These are phyloP conservation scores for Drosophila borborema DNA, from an alignment of 2,888 invertebrate genomes.

Conservation along the genomic window DNA sequence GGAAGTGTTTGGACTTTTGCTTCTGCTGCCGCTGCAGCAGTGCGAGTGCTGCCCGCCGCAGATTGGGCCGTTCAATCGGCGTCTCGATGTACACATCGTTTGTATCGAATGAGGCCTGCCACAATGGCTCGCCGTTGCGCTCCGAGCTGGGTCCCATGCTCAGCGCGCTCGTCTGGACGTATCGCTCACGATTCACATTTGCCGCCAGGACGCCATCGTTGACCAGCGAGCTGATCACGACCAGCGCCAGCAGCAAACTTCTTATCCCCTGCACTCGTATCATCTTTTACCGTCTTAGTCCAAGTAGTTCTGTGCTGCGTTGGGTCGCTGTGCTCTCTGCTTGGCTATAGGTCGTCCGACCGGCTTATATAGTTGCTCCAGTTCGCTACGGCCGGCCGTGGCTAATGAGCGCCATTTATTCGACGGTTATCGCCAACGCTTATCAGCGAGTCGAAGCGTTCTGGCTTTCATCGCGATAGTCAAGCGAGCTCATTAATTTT, in stretches of 20 bases:
- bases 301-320: neutral
- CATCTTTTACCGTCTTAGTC: neutral
- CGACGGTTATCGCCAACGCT: constrained; percentile 53
- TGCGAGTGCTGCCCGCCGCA: neutral
- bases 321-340: constrained; percentile 15
- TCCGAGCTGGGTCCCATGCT: neutral
- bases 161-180: constrained; percentile 10
- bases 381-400: neutral
- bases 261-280: constrained; percentile 14
- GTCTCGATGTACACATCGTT: constrained; percentile 42
- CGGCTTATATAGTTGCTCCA: constrained; percentile 37
- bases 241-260: constrained; percentile 20
- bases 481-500: constrained; percentile 58
- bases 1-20: constrained; percentile 6
- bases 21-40: neutral
- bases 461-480: constrained; percentile 73
- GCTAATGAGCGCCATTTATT: constrained; percentile 70
- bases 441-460: constrained; percentile 48
- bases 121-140: neutral
- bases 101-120: constrained; percentile 28
- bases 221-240: constrained; percentile 16
- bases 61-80: constrained; percentile 6
- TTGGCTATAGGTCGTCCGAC: neutral
- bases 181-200: constrained; percentile 33
- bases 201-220: constrained; percentile 14